Base-by-base conservation (phyloP, 2,797 vertebrate species). In the Lacerta viridis region DNA sequence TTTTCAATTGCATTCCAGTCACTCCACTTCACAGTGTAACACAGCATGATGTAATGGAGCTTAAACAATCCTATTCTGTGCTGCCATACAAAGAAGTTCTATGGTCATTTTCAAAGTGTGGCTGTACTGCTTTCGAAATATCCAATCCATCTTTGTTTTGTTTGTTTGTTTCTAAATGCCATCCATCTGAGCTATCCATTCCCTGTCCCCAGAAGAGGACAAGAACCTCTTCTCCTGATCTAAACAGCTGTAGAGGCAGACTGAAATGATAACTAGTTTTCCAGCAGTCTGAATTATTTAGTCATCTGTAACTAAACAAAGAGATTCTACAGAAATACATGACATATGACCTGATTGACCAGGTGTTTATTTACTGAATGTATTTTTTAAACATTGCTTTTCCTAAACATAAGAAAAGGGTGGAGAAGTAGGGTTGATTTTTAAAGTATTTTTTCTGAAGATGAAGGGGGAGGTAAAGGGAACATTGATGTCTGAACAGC, bases 351-450 rank as follows among this genome's bases (percentile, higher is more conserved):
- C 55, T 93, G 89, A 94, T 93, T 92, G 89, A 93, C 88, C 59
- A 93, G 89, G 86, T 90, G 86, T 90, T 55, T 95, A 92, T 93
- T 94, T 94, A 91, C 89, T 85, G 92, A 90, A 93, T 93, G 77
- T 84, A 93, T 78, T 77, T 83, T 87, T 90, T 87, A 93, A 93
- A 94, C 94, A 94, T 88, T 94, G 88, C 91, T 93, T 93, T 95
- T 71, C 82, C 78, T 77, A 92, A 91, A 94, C 86, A 86, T 92
- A 94, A 92, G 92, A 74, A 33, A 92, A 90, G 91, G 92, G 13
- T 55, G 50, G 66, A 84, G 50, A 80, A 79, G 55, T 33, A 61
- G 66, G 36, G 6, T 55, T 80, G 61, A 8, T 33, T 80, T 33
- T 82, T 29, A 68, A 82, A 66, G 25, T 25, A 83, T 50, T 74